A percentile compares a stretch with the other conserved stretches of the same genome.
Evolutionary conservation across 1,140 invertebrate species (phyloP).

Genomic region (Bombus pascuorum): DNA sequence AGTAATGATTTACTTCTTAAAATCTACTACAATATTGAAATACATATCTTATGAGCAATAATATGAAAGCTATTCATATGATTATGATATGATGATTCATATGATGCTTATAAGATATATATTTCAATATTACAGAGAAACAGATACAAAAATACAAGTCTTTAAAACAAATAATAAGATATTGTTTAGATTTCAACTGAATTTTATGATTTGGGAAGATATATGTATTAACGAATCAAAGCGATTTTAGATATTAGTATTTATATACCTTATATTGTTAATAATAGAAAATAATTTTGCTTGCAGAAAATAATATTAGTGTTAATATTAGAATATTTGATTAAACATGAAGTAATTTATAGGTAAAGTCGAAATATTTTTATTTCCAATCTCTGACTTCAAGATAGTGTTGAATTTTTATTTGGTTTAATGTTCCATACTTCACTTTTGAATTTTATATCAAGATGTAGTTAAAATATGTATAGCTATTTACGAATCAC

Average conservation of each 20-base stretch:
- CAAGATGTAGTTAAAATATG: too few relatives aligned
- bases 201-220: background rate
- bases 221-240: background rate
- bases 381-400: background rate
- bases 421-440: background rate
- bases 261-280: background rate
- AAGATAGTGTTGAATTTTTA: background rate
- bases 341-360: background rate
- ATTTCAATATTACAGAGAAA: conserved; percentile 46
- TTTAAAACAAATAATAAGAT: conserved; percentile 29
- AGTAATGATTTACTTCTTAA: background rate
- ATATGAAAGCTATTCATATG: background rate
- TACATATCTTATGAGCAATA: too few relatives aligned
- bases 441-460: background rate
- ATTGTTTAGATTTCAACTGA: background rate
- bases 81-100: too few relatives aligned
- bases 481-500: too few relatives aligned
- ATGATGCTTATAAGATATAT: background rate
- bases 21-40: too few relatives aligned
- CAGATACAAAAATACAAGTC: conserved; percentile 20
- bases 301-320: conserved; percentile 18
- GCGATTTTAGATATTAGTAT: background rate
- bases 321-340: too few relatives aligned
- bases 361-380: background rate
- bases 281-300: background rate